phyloP scores from a whole-genome alignment of 2,888 invertebrate genomes.

The Hydropsyche betteni region DNA sequence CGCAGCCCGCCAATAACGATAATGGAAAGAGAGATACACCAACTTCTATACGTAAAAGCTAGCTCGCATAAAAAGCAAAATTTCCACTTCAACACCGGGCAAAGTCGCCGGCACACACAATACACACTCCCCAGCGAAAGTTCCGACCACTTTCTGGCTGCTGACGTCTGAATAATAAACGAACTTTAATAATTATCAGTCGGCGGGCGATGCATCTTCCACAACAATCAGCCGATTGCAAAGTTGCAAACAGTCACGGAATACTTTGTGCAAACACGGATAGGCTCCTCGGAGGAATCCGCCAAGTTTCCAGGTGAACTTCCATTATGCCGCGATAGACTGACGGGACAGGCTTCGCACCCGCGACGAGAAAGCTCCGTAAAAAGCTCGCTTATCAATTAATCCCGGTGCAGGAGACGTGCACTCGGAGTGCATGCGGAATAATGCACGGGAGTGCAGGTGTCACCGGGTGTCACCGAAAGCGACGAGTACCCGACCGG shows the following conservation, averaged over 20 bases:
- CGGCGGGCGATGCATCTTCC: too few species aligned
- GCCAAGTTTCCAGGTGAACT: slow-evolving; percentile 21
- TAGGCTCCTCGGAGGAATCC: not conserved
- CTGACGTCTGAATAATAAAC: too few species aligned
- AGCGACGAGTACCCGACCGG: slow-evolving; percentile 3
- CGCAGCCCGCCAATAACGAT: too few species aligned
- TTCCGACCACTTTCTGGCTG: too few species aligned
- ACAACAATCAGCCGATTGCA: not conserved
- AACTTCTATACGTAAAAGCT: too few species aligned
- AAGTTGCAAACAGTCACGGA: slow-evolving; percentile 1
- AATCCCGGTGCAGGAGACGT: slow-evolving; percentile 10
- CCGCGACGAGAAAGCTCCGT: not conserved
- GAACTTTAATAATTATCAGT: too few species aligned
- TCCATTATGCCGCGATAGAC: not conserved
- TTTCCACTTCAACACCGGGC: too few species aligned
- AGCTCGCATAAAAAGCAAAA: too few species aligned
- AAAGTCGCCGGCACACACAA: too few species aligned
- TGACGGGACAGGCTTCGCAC: not conserved
- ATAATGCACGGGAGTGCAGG: slow-evolving; percentile 18
- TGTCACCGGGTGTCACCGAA: slow-evolving; percentile 15
- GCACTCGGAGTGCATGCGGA: slow-evolving; percentile 11
- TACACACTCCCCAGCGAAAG: too few species aligned
- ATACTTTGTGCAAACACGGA: not conserved
- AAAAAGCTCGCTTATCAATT: slow-evolving; percentile 21
- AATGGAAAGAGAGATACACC: too few species aligned